A percentile compares a stretch with the other conserved stretches of the same genome.
Evolutionary conservation across 1,140 invertebrate genomes (phyloP).

Genomic region (Drusus annulatus): DNA sequence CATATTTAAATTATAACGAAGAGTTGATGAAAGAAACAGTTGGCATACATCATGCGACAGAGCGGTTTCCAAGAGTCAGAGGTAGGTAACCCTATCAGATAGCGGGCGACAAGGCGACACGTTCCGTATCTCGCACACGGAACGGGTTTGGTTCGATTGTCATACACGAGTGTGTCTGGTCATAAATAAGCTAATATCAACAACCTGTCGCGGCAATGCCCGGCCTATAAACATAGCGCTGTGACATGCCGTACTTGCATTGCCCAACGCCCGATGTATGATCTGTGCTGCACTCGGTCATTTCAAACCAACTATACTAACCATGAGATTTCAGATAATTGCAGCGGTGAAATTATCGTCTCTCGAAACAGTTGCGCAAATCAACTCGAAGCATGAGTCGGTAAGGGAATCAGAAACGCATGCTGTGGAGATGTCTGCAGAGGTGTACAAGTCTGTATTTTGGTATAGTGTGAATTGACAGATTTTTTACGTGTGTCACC

Average conservation of each 20-base stretch:
- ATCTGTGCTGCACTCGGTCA: neutral
- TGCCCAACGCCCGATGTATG: conserved; percentile 32
- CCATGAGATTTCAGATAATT: conserved; percentile 26
- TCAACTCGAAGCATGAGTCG: neutral
- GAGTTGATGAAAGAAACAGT: too few relatives aligned
- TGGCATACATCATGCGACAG: too few relatives aligned
- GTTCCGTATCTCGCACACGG: conserved; percentile 42
- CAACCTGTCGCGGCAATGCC: conserved; percentile 37
- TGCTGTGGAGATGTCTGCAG: too few relatives aligned
- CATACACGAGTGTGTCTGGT: conserved; percentile 40
- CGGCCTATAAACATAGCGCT: conserved; percentile 30
- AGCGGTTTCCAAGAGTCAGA: too few relatives aligned
- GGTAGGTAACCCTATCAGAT: too few relatives aligned
- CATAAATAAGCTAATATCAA: conserved; percentile 43
- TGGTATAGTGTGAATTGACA: neutral
- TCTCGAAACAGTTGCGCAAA: neutral
- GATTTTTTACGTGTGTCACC: neutral
- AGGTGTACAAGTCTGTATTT: too few relatives aligned
- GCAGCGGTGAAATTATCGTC: conserved; percentile 8
- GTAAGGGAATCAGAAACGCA: too few relatives aligned
- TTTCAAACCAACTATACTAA: neutral
- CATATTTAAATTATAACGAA: too few relatives aligned
- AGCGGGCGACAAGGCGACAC: neutral
- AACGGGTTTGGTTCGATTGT: conserved; percentile 47
- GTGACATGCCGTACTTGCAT: conserved; percentile 3